Base-by-base conservation (phyloP, 1,140 invertebrate species). In the Reticulitermes speratus region DNA sequence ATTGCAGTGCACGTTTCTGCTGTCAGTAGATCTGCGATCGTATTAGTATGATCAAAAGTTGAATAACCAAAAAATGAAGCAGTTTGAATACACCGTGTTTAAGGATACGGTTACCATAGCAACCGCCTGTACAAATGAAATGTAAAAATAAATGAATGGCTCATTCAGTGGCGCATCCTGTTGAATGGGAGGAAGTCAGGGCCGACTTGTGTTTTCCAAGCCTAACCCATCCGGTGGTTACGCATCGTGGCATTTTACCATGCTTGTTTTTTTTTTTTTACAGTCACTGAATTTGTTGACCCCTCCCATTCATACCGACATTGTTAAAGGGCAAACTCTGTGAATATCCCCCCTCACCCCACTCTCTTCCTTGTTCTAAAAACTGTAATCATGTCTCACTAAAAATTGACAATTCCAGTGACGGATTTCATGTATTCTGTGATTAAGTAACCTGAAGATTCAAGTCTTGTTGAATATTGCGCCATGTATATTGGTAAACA, bases 191-290 rank as follows among this genome's bases (percentile, higher is more conserved):
- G 65, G 65, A 75, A 75, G 65, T 30, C 65, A 75, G 65, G 25
- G 65, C n/a, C 1, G 65, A 75, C 25, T 30, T 75, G 65, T 75
- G 59, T 65, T 65, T 21, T n/a, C n/a, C 65, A 11, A 25, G 65
- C 25, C 65, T 75, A 75, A 75, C 65, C 65, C 65, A 75, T 75
- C 65, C 65, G 65, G 65, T 75, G 65, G 65, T 75, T 75, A 75
- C 65, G 65, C 65, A 30, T 30, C 65, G 65, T 16, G n/a, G 65
- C 65, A 11, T 14, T 75, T 30, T 75, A 30, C 65, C 65, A 30
- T 75, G 65, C n/a, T n/a, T n/a, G n/a, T n/a, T n/a, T n/a, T 30
- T 75, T 75, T 75, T 75, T 75, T 23, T 65, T 23, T 75, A 75
- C 65, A 75, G 65, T 75, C 65, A 75, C 65, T 75, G 65, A 2